Percentiles rank a stretch among this genome's conserved stretches.
phyloP scores from a whole-genome alignment of 2,797 vertebrate genomes.

The Gouania willdenowi region DNA sequence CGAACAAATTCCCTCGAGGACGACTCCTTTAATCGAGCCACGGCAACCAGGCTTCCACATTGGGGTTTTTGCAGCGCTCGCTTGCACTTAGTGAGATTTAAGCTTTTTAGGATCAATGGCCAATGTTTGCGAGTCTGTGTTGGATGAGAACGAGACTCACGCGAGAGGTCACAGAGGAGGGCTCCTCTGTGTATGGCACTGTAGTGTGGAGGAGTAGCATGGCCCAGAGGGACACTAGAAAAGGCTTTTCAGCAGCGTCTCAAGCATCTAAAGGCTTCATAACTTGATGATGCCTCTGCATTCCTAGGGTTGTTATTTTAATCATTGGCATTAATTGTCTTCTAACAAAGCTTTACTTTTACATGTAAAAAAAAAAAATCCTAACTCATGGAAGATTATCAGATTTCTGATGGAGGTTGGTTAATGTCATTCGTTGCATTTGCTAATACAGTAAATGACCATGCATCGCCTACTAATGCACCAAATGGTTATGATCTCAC shows the following conservation, averaged over 20 bases:
- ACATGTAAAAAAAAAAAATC: conserved; percentile 4
- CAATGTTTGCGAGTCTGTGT: conserved; percentile 15
- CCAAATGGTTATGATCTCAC: no score
- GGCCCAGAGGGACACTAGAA: conserved; percentile 32
- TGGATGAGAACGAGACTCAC: conserved; percentile 21
- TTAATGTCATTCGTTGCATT: conserved; percentile 17
- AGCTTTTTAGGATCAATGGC: conserved; percentile 42
- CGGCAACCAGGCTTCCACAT: neutral
- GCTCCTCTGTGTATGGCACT: conserved; percentile 16
- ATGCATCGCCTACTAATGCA: no score
- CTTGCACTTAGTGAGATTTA: conserved; percentile 23
- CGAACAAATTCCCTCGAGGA: conserved; percentile 9
- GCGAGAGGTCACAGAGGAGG: conserved; percentile 21
- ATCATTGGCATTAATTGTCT: no score
- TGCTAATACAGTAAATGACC: conserved; percentile 9
- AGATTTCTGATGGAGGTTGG: conserved; percentile 32
- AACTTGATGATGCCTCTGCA: conserved; percentile 25
- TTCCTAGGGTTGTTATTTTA: no score
- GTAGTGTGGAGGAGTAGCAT: conserved; percentile 5
- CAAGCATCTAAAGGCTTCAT: conserved; percentile 1
- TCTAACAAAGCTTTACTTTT: no score
- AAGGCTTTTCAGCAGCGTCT: conserved; percentile 40
- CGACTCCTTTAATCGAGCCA: conserved; percentile 13
- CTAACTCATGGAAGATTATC: conserved; percentile 30
- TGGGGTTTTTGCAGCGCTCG: conserved; percentile 1